phyloP scores from a whole-genome alignment of 2,888 invertebrate genomes.

The Cheilosia vernalis region DNA sequence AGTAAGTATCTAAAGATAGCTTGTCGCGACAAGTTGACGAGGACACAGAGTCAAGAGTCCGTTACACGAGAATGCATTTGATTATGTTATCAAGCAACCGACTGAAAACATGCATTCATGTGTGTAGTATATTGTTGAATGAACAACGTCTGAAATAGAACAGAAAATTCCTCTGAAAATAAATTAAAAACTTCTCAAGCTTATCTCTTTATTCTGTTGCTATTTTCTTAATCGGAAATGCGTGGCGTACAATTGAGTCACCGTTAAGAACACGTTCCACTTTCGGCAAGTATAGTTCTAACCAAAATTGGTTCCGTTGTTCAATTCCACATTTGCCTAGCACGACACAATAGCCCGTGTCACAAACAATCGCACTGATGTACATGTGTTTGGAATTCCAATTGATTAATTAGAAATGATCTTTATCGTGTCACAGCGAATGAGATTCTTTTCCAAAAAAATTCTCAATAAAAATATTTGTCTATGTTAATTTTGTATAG shows the following conservation, averaged over 20 bases:
- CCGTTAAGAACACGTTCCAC: conserved; percentile 5
- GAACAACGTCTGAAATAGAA: conserved; percentile 34
- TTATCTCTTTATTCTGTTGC: not conserved
- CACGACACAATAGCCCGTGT: too few relatives aligned
- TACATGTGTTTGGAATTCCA: conserved; percentile 20
- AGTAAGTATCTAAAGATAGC: conserved; percentile 69
- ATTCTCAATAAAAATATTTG: not conserved
- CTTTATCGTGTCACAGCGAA: conserved; percentile 10
- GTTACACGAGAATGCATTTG: conserved; percentile 42
- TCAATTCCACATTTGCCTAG: not conserved
- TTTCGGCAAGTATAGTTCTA: not conserved
- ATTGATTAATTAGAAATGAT: conserved; percentile 26
- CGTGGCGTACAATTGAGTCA: not conserved
- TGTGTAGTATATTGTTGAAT: not conserved
- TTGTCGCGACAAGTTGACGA: conserved; percentile 45
- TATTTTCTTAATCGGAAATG: conserved; percentile 8
- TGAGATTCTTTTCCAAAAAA: not conserved
- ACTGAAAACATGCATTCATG: conserved; percentile 1
- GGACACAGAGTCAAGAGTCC: conserved; percentile 6
- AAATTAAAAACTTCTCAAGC: conserved; percentile 13
- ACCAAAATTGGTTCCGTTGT: not conserved
- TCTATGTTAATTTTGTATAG: not conserved
- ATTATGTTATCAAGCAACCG: conserved; percentile 44
- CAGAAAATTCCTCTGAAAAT: conserved; percentile 20
- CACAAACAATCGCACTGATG: not conserved